These are phyloP conservation scores for Campaea margaritaria DNA, from an alignment of 2,888 invertebrate species.

Conservation along the genomic window DNA sequence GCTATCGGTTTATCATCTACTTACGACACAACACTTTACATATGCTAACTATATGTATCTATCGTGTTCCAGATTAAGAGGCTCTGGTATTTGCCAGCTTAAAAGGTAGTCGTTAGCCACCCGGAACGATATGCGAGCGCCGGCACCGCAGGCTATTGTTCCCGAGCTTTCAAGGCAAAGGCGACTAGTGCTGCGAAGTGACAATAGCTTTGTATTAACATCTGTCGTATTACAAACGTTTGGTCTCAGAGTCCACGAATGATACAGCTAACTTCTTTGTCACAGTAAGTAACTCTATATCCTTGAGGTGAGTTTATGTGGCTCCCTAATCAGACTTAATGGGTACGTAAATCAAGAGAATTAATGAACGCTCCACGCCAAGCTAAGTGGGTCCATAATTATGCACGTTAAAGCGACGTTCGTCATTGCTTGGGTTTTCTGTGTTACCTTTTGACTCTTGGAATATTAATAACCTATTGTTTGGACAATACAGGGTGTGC, in stretches of 20 bases:
- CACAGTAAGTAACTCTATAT: slow-evolving; percentile 11
- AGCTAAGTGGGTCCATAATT: slow-evolving; percentile 29
- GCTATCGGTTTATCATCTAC: too few relatives aligned
- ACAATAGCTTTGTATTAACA: slow-evolving; percentile 3
- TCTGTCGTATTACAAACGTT: background rate
- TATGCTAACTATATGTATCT: too few relatives aligned
- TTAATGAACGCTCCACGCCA: slow-evolving; percentile 27
- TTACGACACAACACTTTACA: too few relatives aligned
- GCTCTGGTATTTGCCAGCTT: slow-evolving; percentile 28
- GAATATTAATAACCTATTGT: slow-evolving; percentile 42
- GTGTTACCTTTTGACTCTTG: slow-evolving; percentile 37
- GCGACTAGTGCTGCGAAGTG: slow-evolving; percentile 20
- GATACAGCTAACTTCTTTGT: slow-evolving; percentile 10
- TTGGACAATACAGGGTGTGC: slow-evolving; percentile 16
- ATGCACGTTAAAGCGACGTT: slow-evolving; percentile 16
- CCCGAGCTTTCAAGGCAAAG: slow-evolving; percentile 31
- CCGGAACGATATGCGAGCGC: slow-evolving; percentile 17
- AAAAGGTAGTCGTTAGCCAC: slow-evolving; percentile 29
- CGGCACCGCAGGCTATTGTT: slow-evolving; percentile 32
- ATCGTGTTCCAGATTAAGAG: background rate
- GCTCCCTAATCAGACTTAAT: slow-evolving; percentile 28
- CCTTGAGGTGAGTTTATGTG: slow-evolving; percentile 11
- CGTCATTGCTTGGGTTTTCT: slow-evolving; percentile 23
- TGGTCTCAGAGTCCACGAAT: slow-evolving; percentile 1
- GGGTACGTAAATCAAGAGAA: slow-evolving; percentile 30